These are phyloP conservation scores for Lasioglossum pauxillum DNA, from an alignment of 2,888 invertebrate genomes.

Conservation along the genomic window DNA sequence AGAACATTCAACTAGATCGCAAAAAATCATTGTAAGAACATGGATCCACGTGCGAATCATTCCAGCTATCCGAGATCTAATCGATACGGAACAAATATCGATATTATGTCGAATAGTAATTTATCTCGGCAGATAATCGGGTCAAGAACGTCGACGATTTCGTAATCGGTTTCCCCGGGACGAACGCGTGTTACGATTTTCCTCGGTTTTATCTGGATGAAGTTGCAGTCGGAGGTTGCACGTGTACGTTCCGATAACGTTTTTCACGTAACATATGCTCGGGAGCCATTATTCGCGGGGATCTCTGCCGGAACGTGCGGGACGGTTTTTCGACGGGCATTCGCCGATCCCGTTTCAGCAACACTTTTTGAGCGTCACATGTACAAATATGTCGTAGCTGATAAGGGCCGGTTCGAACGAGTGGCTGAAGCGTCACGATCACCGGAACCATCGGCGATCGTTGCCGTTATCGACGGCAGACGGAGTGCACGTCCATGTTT, in stretches of 20 bases:
- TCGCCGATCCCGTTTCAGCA: slow-evolving; percentile 44
- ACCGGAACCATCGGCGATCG: slow-evolving; percentile 59
- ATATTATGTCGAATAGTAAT: neutral
- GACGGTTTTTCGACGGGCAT: slow-evolving; percentile 21
- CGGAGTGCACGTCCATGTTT: slow-evolving; percentile 74
- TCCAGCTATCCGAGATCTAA: neutral
- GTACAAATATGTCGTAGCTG: slow-evolving; percentile 48
- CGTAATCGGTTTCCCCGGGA: neutral
- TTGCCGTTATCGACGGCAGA: slow-evolving; percentile 66
- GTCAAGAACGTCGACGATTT: neutral
- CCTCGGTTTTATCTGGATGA: neutral
- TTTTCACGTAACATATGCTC: slow-evolving; percentile 9
- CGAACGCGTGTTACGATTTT: neutral
- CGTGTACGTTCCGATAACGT: neutral
- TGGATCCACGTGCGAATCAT: neutral
- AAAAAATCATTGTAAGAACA: neutral
- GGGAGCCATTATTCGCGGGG: neutral
- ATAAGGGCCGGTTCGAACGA: slow-evolving; percentile 59
- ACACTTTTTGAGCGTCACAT: slow-evolving; percentile 43
- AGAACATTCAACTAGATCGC: neutral
- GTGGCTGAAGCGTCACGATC: slow-evolving; percentile 55
- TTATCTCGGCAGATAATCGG: neutral
- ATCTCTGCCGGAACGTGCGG: neutral
- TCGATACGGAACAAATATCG: neutral
- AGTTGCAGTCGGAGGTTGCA: slow-evolving; percentile 7